These are phyloP conservation scores for Drosophila orena DNA, from an alignment of 1,140 invertebrate genomes.

Conservation along the genomic window DNA sequence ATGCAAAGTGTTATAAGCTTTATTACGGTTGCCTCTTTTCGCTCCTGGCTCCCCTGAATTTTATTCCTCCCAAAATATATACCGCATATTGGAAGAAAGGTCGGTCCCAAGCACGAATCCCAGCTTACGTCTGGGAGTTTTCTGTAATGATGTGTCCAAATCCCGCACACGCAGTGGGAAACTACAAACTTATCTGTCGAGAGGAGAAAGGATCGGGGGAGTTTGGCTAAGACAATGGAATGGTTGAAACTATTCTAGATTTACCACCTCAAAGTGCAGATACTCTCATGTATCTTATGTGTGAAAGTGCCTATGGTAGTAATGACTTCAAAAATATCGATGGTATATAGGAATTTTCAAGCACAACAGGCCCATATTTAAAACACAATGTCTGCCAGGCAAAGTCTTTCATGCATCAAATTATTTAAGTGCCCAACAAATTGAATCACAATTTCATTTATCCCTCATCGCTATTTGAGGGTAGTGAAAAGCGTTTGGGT, in stretches of 20 bases:
- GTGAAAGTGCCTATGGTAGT: neutral
- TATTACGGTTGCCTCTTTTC: constrained; percentile 62
- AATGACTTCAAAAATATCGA: no score
- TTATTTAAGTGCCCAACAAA: neutral
- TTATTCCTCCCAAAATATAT: constrained; percentile 4
- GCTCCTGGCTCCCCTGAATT: neutral
- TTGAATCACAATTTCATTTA: neutral
- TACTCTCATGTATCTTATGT: neutral
- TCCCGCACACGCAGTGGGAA: constrained; percentile 50
- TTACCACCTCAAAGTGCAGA: neutral
- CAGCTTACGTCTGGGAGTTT: constrained; percentile 69
- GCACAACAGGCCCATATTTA: no score
- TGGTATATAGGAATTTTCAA: no score
- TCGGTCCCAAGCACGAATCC: constrained; percentile 48
- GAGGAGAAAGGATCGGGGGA: constrained; percentile 1
- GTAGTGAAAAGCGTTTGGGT: constrained; percentile 33
- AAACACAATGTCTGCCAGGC: no score
- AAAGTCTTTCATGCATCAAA: no score
- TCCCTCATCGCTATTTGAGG: constrained; percentile 6
- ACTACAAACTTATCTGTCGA: constrained; percentile 37
- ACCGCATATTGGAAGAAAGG: constrained; percentile 17
- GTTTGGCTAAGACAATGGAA: constrained; percentile 17
- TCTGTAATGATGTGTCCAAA: constrained; percentile 79
- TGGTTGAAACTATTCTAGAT: neutral
- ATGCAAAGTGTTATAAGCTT: constrained; percentile 83